A percentile compares a stretch with the other conserved stretches of the same genome.
These are phyloP conservation scores for Nettapus auritus DNA, from an alignment of 2,113 vertebrate genomes.

Conservation along the genomic window DNA sequence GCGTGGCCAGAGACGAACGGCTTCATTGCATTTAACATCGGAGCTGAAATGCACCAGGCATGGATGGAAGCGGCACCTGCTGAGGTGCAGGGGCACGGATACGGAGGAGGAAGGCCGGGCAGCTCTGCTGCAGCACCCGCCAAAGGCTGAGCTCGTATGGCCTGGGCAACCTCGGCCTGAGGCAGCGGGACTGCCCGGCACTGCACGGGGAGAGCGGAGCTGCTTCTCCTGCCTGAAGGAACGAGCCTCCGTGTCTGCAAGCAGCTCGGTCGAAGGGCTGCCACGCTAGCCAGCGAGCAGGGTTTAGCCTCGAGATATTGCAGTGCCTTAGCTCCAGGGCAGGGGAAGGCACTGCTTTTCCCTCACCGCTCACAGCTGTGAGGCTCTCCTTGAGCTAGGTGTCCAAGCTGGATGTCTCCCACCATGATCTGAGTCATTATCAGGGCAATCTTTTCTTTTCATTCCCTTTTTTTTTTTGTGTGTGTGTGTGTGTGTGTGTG, in stretches of 20 bases:
- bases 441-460: neutral
- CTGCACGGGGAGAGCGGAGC: neutral
- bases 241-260: neutral
- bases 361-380: neutral
- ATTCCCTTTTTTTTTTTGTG: neutral
- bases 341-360: neutral
- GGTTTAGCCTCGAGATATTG: neutral
- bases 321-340: neutral
- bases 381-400: neutral
- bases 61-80: neutral
- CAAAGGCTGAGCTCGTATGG: neutral
- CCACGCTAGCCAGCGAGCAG: neutral
- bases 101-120: neutral
- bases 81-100: neutral
- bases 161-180: neutral
- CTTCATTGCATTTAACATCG: neutral
- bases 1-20: neutral
- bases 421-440: neutral
- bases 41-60: neutral
- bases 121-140: neutral
- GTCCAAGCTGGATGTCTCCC: neutral
- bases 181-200: neutral
- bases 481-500: no score
- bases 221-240: neutral
- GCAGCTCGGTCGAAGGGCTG: neutral